Conservation (phyloP, 2,888 invertebrate genomes). For the Eupithecia inturbata region DNA sequence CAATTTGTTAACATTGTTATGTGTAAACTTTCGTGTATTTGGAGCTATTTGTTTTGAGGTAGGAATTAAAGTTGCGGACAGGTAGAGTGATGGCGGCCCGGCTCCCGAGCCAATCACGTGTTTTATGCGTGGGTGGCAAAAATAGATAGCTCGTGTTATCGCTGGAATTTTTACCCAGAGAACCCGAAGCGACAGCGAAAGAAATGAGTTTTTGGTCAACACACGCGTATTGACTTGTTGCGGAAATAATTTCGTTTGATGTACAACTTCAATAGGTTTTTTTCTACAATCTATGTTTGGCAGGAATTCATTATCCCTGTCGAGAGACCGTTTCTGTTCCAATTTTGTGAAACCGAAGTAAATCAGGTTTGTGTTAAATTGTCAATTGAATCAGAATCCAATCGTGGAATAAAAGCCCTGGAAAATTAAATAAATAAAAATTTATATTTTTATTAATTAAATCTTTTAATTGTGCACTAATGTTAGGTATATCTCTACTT, state of each 20-base stretch:
- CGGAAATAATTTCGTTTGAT: slow-evolving; percentile 10
- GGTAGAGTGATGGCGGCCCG: slow-evolving; percentile 46
- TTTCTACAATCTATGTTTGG: slow-evolving; percentile 1
- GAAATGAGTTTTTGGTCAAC: slow-evolving; percentile 25
- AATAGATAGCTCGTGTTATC: slow-evolving; percentile 19
- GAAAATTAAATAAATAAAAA: too few species aligned
- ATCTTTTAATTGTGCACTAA: not conserved
- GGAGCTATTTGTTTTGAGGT: slow-evolving; percentile 49
- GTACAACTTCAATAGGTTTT: slow-evolving; percentile 15
- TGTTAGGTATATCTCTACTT: not conserved
- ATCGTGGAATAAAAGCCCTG: not conserved
- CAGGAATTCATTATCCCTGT: slow-evolving; percentile 6
- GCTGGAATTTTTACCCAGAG: slow-evolving; percentile 27
- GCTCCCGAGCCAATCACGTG: slow-evolving; percentile 21
- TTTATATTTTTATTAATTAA: too few species aligned
- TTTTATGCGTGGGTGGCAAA: slow-evolving; percentile 21
- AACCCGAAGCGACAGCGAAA: slow-evolving; percentile 16
- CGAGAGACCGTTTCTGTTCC: not conserved
- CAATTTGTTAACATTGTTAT: slow-evolving; percentile 43
- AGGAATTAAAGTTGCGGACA: slow-evolving; percentile 54
- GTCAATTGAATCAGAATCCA: not conserved
- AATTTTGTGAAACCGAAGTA: not conserved
- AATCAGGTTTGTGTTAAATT: not conserved
- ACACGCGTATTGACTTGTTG: slow-evolving; percentile 20
- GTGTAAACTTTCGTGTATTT: slow-evolving; percentile 37